Evolutionary conservation across 2,888 invertebrate genomes (phyloP).

Genomic region (Stenichneumon culpator): DNA sequence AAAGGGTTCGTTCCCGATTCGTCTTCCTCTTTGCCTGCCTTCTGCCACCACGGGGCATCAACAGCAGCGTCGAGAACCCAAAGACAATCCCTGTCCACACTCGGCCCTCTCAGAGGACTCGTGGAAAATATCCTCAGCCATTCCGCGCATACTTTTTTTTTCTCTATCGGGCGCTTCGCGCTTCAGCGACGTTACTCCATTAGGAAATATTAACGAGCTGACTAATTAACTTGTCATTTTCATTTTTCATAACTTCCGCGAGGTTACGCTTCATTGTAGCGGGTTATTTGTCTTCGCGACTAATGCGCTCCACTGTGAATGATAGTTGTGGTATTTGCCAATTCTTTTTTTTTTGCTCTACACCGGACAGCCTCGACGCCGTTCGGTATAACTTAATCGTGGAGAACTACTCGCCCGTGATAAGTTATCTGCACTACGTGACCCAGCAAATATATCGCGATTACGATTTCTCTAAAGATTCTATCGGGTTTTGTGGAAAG

Average conservation of each 20-base stretch:
- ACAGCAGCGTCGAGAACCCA: background rate
- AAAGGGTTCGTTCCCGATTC: conserved; percentile 5
- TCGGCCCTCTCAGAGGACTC: background rate
- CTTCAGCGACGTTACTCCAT: conserved; percentile 25
- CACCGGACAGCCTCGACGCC: background rate
- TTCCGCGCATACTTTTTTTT: conserved; percentile 2
- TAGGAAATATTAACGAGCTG: conserved; percentile 62
- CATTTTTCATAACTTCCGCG: conserved; percentile 35
- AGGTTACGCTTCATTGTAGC: background rate
- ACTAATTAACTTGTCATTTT: conserved; percentile 54
- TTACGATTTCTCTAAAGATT: conserved; percentile 44
- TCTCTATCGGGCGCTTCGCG: background rate
- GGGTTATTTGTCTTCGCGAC: background rate
- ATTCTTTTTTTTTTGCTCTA: conserved; percentile 1
- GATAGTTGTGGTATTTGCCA: conserved; percentile 2
- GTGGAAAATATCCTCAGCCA: conserved; percentile 3
- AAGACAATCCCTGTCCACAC: conserved; percentile 30
- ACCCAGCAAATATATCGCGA: conserved; percentile 28
- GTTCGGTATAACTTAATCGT: background rate
- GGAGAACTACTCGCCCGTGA: conserved; percentile 28
- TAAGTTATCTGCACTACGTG: conserved; percentile 42
- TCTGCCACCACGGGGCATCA: conserved; percentile 6
- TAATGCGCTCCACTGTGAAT: background rate
- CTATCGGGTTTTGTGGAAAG: background rate
- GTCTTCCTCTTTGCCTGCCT: conserved; percentile 18